Conservation (phyloP, 2,113 vertebrate species). For the Passer domesticus region DNA sequence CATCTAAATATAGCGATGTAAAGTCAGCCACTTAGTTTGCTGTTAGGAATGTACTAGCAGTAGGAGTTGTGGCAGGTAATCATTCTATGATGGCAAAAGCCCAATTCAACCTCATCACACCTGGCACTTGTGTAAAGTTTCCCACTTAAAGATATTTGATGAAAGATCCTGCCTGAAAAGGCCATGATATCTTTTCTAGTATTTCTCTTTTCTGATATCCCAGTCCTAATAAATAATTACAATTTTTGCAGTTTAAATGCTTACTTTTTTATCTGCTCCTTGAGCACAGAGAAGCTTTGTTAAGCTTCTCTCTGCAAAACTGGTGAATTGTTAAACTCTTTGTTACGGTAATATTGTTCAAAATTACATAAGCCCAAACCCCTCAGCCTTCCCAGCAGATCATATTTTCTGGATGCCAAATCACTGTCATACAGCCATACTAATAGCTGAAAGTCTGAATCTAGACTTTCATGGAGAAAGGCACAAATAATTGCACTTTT, state of each 20-base stretch:
- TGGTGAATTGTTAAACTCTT: background rate
- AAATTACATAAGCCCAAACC: background rate
- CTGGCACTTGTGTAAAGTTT: background rate
- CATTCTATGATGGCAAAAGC: rapidly evolving
- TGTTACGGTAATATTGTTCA: background rate
- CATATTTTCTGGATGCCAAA: background rate
- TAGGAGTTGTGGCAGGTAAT: background rate
- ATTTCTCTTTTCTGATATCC: background rate
- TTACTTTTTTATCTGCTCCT: background rate
- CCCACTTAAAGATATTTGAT: background rate
- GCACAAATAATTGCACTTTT: background rate
- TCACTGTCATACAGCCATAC: rapidly evolving
- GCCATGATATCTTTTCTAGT: background rate
- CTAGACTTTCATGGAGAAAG: background rate
- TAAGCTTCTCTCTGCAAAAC: background rate
- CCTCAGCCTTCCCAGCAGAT: background rate
- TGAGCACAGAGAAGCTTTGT: background rate
- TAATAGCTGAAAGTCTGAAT: background rate
- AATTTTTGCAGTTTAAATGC: background rate
- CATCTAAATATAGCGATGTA: background rate
- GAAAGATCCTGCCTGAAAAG: background rate
- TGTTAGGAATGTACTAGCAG: background rate
- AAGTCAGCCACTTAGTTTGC: background rate
- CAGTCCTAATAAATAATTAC: background rate
- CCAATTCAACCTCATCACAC: background rate